phyloP scores from a whole-genome alignment of 53 echinoderm and acorn worm species.

The Luidia sarsii region DNA sequence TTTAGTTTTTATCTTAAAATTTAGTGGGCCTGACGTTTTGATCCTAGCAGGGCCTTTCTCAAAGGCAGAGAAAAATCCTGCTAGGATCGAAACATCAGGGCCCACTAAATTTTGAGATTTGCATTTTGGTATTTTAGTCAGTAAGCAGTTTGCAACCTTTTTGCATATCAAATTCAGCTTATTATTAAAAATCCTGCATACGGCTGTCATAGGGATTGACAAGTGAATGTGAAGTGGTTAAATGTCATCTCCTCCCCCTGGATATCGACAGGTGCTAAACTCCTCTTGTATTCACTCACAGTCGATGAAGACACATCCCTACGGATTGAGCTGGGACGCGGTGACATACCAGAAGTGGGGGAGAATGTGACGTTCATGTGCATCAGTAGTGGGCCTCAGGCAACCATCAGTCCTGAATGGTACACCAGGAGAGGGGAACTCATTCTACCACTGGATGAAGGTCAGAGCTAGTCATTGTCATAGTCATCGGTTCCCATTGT shows the following conservation, averaged over 20 bases:
- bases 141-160: no score
- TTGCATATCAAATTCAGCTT: no score
- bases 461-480: slow-evolving; percentile 29
- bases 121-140: no score
- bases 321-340: slow-evolving; percentile 70
- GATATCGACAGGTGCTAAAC: no score
- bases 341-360: slow-evolving; percentile 59
- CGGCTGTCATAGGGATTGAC: background rate
- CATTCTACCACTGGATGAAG: slow-evolving; percentile 52
- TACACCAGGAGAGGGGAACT: slow-evolving; percentile 45
- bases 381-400: slow-evolving; percentile 68
- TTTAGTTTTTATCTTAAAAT: no score
- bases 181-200: background rate
- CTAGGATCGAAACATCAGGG: no score
- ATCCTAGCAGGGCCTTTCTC: no score
- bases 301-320: slow-evolving; percentile 60
- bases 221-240: background rate
- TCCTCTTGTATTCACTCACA: slow-evolving; percentile 11
- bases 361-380: slow-evolving; percentile 76
- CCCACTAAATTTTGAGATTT: no score
- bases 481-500: background rate
- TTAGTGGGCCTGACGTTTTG: no score
- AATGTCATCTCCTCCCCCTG: background rate
- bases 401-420: slow-evolving; percentile 69
- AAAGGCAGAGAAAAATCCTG: no score